These are phyloP conservation scores for Rhodophaea formosa DNA, from an alignment of 2,888 invertebrate genomes.

Conservation along the genomic window DNA sequence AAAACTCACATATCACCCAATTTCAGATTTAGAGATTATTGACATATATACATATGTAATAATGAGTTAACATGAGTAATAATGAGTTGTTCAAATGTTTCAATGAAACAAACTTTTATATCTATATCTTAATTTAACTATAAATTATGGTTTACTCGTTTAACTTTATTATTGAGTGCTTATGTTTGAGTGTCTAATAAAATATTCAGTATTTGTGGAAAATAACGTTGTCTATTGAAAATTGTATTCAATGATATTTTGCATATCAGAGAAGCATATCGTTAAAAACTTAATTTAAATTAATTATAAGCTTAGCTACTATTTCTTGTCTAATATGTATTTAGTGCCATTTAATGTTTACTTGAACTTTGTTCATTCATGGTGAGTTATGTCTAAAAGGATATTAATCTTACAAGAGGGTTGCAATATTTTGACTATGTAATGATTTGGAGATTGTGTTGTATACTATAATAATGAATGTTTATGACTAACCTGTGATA, in stretches of 20 bases:
- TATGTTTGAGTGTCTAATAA: neutral
- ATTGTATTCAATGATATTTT: conserved; percentile 18
- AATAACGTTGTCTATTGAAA: conserved; percentile 10
- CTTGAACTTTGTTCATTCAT: conserved; percentile 7
- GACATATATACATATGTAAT: no score
- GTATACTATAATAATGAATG: conserved; percentile 47
- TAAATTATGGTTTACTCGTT: no score
- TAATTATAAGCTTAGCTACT: conserved; percentile 7
- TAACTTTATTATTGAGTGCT: no score
- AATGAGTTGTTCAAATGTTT: no score
- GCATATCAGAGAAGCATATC: conserved; percentile 27
- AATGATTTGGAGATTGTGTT: conserved; percentile 26
- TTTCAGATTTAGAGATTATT: no score
- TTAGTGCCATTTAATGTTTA: conserved; percentile 37
- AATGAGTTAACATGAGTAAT: no score
- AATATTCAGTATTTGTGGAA: neutral
- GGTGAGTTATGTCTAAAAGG: neutral
- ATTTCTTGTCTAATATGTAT: conserved; percentile 23
- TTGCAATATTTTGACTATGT: conserved; percentile 22
- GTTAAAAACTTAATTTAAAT: conserved; percentile 11
- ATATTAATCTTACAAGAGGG: neutral
- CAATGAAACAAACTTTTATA: no score
- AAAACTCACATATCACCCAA: no score
- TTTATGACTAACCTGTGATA: conserved; percentile 77
- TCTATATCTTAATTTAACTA: no score